Evolutionary conservation across 2,113 vertebrate genomes (phyloP), one percentile per base, ranked within the genome.

Genomic region (mouse (Mus musculus)): DNA sequence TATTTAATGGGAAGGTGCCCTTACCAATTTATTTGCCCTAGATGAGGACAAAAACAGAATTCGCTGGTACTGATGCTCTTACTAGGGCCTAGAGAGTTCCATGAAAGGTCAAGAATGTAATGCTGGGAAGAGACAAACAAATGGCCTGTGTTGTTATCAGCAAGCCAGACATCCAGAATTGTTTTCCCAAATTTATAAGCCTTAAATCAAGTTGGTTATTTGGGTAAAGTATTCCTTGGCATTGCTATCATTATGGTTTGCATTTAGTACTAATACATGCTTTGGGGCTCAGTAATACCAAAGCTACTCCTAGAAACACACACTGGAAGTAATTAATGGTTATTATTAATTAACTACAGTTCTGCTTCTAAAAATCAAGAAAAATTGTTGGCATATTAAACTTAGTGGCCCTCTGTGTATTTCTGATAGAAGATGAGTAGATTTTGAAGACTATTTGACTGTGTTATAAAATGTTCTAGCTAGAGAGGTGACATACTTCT

Each of bases 341-440:
- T 89, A 75, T 89, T 94, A 93, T 91, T 72, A 36, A 24, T 20
- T 78, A 75, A 82, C 67, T 86, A 81, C 24, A 49, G 89, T 76
- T 94, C 61, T 69, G 28, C 16, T 56, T 84, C 93, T 59, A 69
- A 80, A 65, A 91, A 73, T 82, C 72, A 85, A 94, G 90, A 42
- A 67, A 67, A 77, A 90, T 49, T 67, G 24, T 52, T 73, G 30
- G 6, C 3, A 22, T 33, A 12, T 63, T 84, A 36, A 78, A 65
- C 82, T 82, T 33, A 65, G 39, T 71, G 19, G 28, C 52, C 67
- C 54, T 77, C 75, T 26, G 0, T 1, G 52, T 36, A 3, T 22
- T 56, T 63, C 39, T 54, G 26, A 39, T 88, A 30, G 13, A 72
- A 95, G 63, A 75, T 65, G 19, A 19, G 12, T 49, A 28, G 59